Evolutionary conservation across 2,888 invertebrate genomes (phyloP), one percentile per base, ranked within the genome.

Genomic region (Phaonia tiefii): DNA sequence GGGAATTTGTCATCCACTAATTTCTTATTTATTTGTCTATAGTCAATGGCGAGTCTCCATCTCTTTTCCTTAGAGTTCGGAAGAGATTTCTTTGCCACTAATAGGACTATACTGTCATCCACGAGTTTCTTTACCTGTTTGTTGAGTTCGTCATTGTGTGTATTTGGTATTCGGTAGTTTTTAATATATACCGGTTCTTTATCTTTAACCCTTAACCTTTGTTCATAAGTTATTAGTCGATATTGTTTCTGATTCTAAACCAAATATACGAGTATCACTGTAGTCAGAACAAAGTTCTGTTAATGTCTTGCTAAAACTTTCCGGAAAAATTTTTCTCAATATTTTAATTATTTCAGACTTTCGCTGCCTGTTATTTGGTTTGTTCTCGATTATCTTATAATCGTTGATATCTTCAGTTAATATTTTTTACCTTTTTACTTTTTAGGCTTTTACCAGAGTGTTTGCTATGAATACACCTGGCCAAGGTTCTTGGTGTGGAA

Each of bases 261-360:
- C 79, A 44, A 83, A 83, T 20, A 83, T n/a, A n/a, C n/a, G n/a
- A n/a, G n/a, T 72, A 79, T 83, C 78, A 17, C 20, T 60, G 42
- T 75, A 80, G 31, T 69, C 15, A 4, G 49, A 15, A 31, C 77
- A 73, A 49, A 54, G n/a, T n/a, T n/a, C n/a, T n/a, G n/a, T n/a
- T n/a, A n/a, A n/a, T n/a, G n/a, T n/a, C n/a, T n/a, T n/a, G n/a
- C n/a, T n/a, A n/a, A n/a, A n/a, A n/a, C n/a, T n/a, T n/a, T n/a
- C n/a, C n/a, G n/a, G n/a, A n/a, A n/a, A n/a, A n/a, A n/a, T n/a
- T n/a, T n/a, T n/a, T n/a, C n/a, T n/a, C n/a, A n/a, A n/a, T n/a
- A n/a, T n/a, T n/a, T n/a, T n/a, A n/a, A n/a, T n/a, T n/a, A n/a
- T n/a, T n/a, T n/a, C n/a, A n/a, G n/a, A n/a, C n/a, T n/a, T n/a